Percentiles rank a stretch among this genome's conserved stretches.
phyloP scores from a whole-genome alignment of 1,140 invertebrate genomes.

The Conus betulinus region DNA sequence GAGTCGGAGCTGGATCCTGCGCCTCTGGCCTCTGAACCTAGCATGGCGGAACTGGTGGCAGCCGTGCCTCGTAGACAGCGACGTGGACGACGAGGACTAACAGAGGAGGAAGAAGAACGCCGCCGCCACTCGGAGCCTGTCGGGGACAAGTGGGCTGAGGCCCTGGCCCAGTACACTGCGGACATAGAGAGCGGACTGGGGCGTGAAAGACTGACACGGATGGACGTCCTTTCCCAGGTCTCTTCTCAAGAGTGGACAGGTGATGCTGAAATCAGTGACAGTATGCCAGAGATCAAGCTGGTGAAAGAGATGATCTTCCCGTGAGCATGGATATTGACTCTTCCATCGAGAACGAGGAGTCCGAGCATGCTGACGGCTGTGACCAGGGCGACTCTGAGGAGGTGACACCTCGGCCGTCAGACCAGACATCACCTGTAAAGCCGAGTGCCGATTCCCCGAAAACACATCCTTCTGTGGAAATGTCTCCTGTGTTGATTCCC shows the following conservation, averaged over 20 bases:
- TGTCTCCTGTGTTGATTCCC: neutral
- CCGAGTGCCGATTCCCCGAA: neutral
- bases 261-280: neutral
- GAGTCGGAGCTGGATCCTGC: slow-evolving; percentile 39
- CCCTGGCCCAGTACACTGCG: slow-evolving; percentile 40
- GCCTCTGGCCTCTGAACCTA: slow-evolving; percentile 28
- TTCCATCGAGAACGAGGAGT: neutral
- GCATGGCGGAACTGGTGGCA: slow-evolving; percentile 39
- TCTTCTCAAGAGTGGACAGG: neutral
- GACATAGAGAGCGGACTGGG: slow-evolving; percentile 35
- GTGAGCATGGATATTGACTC: neutral
- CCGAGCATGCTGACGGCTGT: neutral
- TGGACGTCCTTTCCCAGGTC: neutral
- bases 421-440: neutral
- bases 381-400: neutral
- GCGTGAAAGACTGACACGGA: neutral
- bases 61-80: slow-evolving; percentile 48
- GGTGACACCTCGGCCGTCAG: neutral
- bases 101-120: slow-evolving; percentile 44
- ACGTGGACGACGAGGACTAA: slow-evolving; percentile 14
- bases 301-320: neutral
- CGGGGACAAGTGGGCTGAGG: slow-evolving; percentile 55
- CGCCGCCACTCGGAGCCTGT: slow-evolving; percentile 58
- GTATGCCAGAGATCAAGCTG: neutral
- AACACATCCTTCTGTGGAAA: neutral